Base-by-base conservation (phyloP, 1,140 invertebrate species). In the Caenorhabditis inopinata region DNA sequence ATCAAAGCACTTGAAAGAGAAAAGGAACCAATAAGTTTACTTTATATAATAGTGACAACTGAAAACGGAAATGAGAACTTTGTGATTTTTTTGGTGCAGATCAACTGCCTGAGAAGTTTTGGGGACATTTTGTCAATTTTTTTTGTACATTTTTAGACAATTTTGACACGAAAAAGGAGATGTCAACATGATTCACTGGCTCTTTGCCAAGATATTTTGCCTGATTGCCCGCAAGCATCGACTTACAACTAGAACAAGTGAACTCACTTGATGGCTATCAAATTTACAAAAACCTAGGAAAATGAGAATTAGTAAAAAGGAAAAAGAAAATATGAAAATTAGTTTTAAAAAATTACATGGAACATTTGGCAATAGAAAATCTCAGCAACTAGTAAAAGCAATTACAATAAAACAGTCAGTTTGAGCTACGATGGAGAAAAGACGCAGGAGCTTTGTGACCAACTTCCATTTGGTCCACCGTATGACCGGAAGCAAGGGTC, bases 381-480 rank as follows among this genome's bases (percentile, higher is more conserved):
- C 35, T 23, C 21, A 16, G 3, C 32, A 68, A 68, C 58, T 16
- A 1, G 32, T 4, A 21, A 68, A 42, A 23, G 0, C 51, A 32
- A 32, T 1, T 23, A 4, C 12, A 32, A 14, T 1, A 16, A n/a
- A 32, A 6, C 51, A 58, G 14, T 18, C 3, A 23, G 27, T n/a
- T 14, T 32, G 2, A 68, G 58, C 32, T n/a, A 7, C 58, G 32
- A 68, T 68, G 29, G 32, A 29, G 58, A 23, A 42, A 38, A 42
- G 58, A 42, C 1, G 38, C 58, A 21, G 32, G 38, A 68, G 58
- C 58, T 38, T 68, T 18, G n/a, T 42, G 58, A 68, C 58, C 58
- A 68, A 68, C 38, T 78, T 62, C 76, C 76, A 78, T 78, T 76
- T 78, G 76, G 76, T 68, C 76, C 76, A 78, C 76, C 76, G 76